Base-by-base conservation (phyloP, 2,113 vertebrate species). In the Apaloderma vittatum region DNA sequence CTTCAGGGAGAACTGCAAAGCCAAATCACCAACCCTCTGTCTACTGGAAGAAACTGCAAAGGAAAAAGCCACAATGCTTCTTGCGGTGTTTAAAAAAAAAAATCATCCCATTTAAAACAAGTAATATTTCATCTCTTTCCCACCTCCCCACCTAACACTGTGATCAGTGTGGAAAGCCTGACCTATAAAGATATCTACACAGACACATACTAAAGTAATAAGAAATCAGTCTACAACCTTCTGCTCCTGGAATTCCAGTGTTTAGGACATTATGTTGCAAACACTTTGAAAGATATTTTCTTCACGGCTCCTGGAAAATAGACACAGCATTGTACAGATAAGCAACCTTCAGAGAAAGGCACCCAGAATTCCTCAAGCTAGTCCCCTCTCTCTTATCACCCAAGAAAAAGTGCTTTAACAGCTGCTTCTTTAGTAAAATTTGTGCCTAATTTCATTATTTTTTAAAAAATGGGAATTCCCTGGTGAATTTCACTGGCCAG, bases 81-180 rank as follows among this genome's bases (percentile, higher is more conserved):
- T 29, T 45, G 10, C 6, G 2, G 18, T 6, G 3, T 32, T 65
- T 62, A 37, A 37, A 9, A 45, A 34, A 46, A 54, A 55, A 52
- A 66, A 29, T 0, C 15, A 6, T 15, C 15, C 5, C 16, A 24
- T n/a, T 67, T 72, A 51, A 79, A 54, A 72, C 9, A 29, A 65
- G 7, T 8, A 24, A 19, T 61, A 55, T 46, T 62, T 49, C 78
- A 74, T 70, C 51, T 13, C 12, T 57, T 77, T 87, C 32, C 14
- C 21, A 18, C 23, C 14, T 90, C 20, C 36, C 6, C 0, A 0
- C 8, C 54, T 59, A 77, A 81, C 29, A 65, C 11, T 9, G 15
- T 36, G n/a, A 57, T 48, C 58, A 45, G 29, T 40, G 40, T 45
- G 21, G 37, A 72, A 91, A 76, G 40, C 14, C 10, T 72, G 22